Evolutionary conservation across 2,888 invertebrate species (phyloP), one percentile per base, ranked within the genome.

Genomic region (Enchytraeus crypticus): DNA sequence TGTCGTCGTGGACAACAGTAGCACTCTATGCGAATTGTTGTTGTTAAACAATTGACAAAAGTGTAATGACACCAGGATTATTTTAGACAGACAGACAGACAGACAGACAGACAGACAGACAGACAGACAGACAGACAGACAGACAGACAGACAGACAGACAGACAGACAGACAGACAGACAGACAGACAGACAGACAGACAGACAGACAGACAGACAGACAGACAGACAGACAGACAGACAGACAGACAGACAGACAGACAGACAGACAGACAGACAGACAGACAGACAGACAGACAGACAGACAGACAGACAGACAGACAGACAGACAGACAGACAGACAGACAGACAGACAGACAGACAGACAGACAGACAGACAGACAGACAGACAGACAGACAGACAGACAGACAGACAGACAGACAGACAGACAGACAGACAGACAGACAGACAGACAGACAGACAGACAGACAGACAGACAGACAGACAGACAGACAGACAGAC

Each of bases 371-470:
- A 47, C 49, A 47, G 49, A 47, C 49, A 47, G 49, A 47, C 49
- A 47, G 49, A 47, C 49, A 47, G 49, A 47, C 49, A 47, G 49
- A 47, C 49, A 47, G 49, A 47, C 49, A 47, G 49, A 47, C 49
- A 53, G 29, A 57, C 57, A 53, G 55, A 55, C 58, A 55, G 49
- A 60, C 57, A 60, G 46, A 62, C 58, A 62, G 51, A 62, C 54
- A 64, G 51, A 62, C 60, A 64, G 49, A 62, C 62, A 64, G 49
- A 64, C 51, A 66, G 49, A 64, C 56, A 63, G 45, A 64, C 46
- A 60, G 57, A 64, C 60, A 60, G 38, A 64, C 60, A 59, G 57
- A 57, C 62, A 59, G 56, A 57, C 53, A 59, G 32, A 65, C 60
- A 64, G 49, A 61, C 57, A 66, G 51, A 60, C 59, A 62, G 53